These are phyloP conservation scores for Napeogenes sylphis DNA, from an alignment of 2,888 invertebrate genomes.

Conservation along the genomic window DNA sequence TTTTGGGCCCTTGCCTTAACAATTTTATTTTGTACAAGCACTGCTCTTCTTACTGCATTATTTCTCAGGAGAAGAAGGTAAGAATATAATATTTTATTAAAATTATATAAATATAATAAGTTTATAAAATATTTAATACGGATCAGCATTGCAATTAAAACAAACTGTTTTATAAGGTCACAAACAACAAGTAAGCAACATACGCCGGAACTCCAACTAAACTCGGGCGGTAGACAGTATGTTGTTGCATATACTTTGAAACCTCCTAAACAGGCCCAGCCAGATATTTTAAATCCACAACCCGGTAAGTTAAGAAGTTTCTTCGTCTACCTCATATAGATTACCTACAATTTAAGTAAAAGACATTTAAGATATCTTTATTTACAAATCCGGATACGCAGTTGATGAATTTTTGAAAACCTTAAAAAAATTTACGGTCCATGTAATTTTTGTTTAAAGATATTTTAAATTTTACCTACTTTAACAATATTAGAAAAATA, in stretches of 20 bases:
- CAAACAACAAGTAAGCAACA: conserved; percentile 43
- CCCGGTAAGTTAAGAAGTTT: conserved; percentile 63
- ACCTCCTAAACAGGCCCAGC: conserved; percentile 81
- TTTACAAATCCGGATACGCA: no score
- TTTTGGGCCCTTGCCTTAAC: conserved; percentile 65
- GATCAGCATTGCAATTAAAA: background rate
- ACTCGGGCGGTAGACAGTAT: conserved; percentile 89
- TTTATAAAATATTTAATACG: no score
- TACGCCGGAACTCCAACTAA: conserved; percentile 73
- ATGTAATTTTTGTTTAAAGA: no score
- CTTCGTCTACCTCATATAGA: background rate
- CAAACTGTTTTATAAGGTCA: conserved; percentile 16
- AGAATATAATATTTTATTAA: conserved; percentile 1
- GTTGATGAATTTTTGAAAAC: no score
- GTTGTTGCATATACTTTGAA: conserved; percentile 91
- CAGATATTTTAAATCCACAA: conserved; percentile 89
- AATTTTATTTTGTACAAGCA: conserved; percentile 49
- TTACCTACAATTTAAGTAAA: no score
- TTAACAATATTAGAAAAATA: no score
- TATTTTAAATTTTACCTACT: no score
- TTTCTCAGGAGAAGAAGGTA: conserved; percentile 62
- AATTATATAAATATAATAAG: no score
- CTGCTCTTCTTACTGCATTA: conserved; percentile 51
- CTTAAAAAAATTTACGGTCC: no score
- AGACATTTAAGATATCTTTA: no score